A percentile compares a stretch with the other conserved stretches of the same genome.
Conservation (phyloP, 2,113 vertebrate species). For the Cryptotis parvus region DNA sequence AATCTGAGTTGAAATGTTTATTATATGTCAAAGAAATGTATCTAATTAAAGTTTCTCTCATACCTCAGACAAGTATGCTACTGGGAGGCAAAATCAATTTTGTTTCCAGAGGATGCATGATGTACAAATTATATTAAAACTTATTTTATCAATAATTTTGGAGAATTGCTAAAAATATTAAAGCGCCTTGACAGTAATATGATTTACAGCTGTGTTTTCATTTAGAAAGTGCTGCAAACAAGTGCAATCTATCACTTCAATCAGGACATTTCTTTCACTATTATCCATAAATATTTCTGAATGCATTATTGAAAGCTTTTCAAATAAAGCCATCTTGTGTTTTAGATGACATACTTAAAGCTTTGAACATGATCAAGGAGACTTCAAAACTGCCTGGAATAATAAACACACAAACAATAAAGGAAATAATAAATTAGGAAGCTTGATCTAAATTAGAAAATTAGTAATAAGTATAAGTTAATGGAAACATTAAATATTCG, state of each 20-base stretch:
- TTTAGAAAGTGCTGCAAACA: constrained; percentile 16
- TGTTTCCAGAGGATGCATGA: background rate
- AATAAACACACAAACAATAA: constrained; percentile 55
- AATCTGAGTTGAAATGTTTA: background rate
- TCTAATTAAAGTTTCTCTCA: background rate
- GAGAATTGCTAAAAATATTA: constrained; percentile 48
- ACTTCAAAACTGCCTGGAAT: constrained; percentile 69
- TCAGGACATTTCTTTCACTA: constrained; percentile 52
- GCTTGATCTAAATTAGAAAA: constrained; percentile 72
- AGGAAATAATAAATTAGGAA: constrained; percentile 71
- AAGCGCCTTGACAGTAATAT: constrained; percentile 25
- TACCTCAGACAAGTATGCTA: constrained; percentile 43
- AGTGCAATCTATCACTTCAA: constrained; percentile 49
- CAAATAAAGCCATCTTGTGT: constrained; percentile 66
- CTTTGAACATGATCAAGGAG: constrained; percentile 69
- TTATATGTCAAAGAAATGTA: background rate
- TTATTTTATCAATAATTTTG: constrained; percentile 23
- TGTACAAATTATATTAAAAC: background rate
- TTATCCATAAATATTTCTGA: constrained; percentile 70
- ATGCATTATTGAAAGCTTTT: constrained; percentile 67
- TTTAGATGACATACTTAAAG: constrained; percentile 72
- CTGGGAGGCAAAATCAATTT: background rate
- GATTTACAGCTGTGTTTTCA: constrained; percentile 28
- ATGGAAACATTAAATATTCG: constrained; percentile 34
- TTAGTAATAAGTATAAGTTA: constrained; percentile 29